Percentiles rank a stretch among this genome's conserved stretches.
These are phyloP conservation scores for Gymnocephalus cernua DNA, from an alignment of 2,113 vertebrate genomes.

Conservation along the genomic window DNA sequence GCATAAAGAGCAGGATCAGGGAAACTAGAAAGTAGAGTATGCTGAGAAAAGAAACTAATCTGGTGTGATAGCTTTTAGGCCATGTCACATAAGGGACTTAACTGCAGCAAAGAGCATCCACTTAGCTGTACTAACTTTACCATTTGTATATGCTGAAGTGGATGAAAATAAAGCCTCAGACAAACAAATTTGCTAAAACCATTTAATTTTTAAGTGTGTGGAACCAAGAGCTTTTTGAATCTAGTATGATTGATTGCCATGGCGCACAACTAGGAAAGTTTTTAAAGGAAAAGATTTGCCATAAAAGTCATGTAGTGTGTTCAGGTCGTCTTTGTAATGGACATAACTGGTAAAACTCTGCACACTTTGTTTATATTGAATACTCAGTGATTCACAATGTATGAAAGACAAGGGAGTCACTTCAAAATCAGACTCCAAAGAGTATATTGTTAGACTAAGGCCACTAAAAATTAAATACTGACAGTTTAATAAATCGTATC, in stretches of 20 bases:
- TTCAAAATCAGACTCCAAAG: background rate
- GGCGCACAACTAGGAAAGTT: constrained; percentile 28
- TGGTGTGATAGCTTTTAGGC: constrained; percentile 47
- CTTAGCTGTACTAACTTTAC: constrained; percentile 26
- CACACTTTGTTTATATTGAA: constrained; percentile 18
- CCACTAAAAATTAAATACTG: background rate
- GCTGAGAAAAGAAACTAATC: constrained; percentile 52
- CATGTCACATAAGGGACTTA: constrained; percentile 58
- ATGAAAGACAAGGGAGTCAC: background rate
- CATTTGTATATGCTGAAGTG: constrained; percentile 23
- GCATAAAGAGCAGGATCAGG: constrained; percentile 2
- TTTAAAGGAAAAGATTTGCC: constrained; percentile 60
- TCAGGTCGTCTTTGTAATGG: constrained; percentile 27
- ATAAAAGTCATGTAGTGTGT: constrained; percentile 53
- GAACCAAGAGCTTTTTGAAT: constrained; percentile 25
- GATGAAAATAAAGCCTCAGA: constrained; percentile 33
- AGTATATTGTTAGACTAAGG: background rate
- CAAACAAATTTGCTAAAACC: background rate
- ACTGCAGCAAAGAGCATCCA: constrained; percentile 47
- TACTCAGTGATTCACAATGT: background rate
- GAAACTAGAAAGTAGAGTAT: constrained; percentile 29
- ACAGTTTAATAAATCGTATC: background rate
- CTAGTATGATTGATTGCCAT: constrained; percentile 47
- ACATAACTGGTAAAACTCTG: constrained; percentile 8
- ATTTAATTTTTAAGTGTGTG: constrained; percentile 30